Evolutionary conservation across 2,888 invertebrate species (phyloP), one percentile per base, ranked within the genome.

Genomic region (Lepidocyrtinus sp.): DNA sequence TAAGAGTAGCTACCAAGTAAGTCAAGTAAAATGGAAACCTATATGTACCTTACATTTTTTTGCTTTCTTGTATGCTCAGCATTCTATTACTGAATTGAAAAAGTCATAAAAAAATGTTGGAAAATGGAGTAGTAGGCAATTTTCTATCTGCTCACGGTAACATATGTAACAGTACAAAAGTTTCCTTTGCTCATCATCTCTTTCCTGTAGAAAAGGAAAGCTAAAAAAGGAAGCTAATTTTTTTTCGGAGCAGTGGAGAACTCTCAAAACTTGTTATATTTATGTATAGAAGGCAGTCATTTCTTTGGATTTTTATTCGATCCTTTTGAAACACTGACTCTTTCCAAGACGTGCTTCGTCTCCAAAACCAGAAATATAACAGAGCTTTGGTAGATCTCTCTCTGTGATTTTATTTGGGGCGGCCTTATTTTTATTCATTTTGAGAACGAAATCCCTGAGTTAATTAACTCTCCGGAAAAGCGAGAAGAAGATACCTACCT

Each of bases 381-480:
- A 26, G 64, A 71, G 55, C 65, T 26, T 55, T 21, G 22, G 21
- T 76, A 25, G 26, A 26, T 65, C 9, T n/a, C 27, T 19, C n/a
- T 5, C 55, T 55, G 15, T n/a, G 55, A 55, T 55, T 12, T 55
- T 55, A 5, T 55, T 55, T 55, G 2, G 5, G 55, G 9, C 55
- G 55, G 55, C 3, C 55, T 55, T 55, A 55, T 55, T 63, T 59
- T 64, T 19, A 15, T 67, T 22, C 21, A 12, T 26, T 17, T 25
- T 24, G 21, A 61, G 69, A 72, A 64, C 17, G 61, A 73, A 78
- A 78, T 78, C 78, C 78, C 78, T 68, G 72, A 46, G 72, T 73
- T 78, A 78, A 78, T 78, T 78, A 78, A 73, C 78, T 73, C 62
- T 67, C 68, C 61, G 61, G 73, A 67, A 77, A 71, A 59, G 67